Evolutionary conservation across 2,113 vertebrate species (phyloP).

Genomic region (Psettodes erumei): DNA sequence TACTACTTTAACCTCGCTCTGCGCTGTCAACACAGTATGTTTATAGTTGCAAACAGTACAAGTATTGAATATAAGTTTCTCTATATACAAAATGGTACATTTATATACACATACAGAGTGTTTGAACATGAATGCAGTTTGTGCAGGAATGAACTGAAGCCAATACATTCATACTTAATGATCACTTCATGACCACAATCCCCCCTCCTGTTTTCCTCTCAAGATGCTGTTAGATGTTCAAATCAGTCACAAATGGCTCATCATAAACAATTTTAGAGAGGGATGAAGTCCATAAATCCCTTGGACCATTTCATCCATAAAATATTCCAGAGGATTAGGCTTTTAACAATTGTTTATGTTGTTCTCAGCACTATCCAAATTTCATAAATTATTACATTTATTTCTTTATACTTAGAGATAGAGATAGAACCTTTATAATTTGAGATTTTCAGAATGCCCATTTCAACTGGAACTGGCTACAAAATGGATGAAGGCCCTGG

Average conservation of each 20-base stretch:
- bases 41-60: conserved; percentile 76
- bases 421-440: no score
- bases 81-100: conserved; percentile 80
- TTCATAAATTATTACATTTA: conserved; percentile 30
- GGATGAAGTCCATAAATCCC: conserved; percentile 48
- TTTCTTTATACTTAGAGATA: no score
- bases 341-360: conserved; percentile 19
- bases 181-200: conserved; percentile 33
- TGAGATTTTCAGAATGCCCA: conserved; percentile 46
- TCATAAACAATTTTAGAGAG: conserved; percentile 58
- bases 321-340: conserved; percentile 37
- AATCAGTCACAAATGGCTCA: conserved; percentile 39
- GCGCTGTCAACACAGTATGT: conserved; percentile 62
- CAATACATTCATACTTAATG: conserved; percentile 65
- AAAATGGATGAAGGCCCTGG: conserved; percentile 64
- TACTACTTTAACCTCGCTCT: conserved; percentile 51
- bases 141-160: conserved; percentile 76
- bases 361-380: neutral
- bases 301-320: conserved; percentile 54
- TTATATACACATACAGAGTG: conserved; percentile 75
- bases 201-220: conserved; percentile 18
- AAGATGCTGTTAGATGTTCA: conserved; percentile 20
- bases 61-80: conserved; percentile 77
- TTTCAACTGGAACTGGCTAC: conserved; percentile 60
- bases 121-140: conserved; percentile 68